phyloP scores from a whole-genome alignment of 2,113 vertebrate genomes.

The Anguilla rostrata region DNA sequence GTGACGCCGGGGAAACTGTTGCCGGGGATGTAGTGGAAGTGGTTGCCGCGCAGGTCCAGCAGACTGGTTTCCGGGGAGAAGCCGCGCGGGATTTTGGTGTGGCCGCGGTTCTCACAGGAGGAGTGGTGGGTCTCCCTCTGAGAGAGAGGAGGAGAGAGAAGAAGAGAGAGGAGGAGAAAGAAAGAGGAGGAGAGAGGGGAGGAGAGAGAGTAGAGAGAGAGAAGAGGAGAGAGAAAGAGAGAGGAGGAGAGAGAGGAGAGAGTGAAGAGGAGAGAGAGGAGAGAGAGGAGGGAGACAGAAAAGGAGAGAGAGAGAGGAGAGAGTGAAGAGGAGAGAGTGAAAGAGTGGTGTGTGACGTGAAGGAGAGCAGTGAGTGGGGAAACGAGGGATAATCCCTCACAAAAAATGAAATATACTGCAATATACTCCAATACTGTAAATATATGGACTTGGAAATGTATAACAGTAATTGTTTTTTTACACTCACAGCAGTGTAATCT shows the following conservation, averaged over 20 bases:
- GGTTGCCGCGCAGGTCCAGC: constrained; percentile 80
- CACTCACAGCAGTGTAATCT: too few species aligned
- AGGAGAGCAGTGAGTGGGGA: not conserved
- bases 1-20: constrained; percentile 74
- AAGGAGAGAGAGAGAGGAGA: too few species aligned
- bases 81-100: constrained; percentile 76
- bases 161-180: not conserved
- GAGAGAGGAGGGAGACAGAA: too few species aligned
- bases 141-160: not conserved
- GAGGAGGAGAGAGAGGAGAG: too few species aligned
- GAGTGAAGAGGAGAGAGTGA: not conserved
- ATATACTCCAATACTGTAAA: too few species aligned
- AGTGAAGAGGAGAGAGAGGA: too few species aligned
- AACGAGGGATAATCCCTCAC: not conserved
- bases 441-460: too few species aligned
- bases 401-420: too few species aligned
- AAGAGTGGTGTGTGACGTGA: not conserved
- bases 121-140: constrained; percentile 71
- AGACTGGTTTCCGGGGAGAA: constrained; percentile 78
- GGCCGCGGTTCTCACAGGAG: constrained; percentile 74
- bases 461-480: too few species aligned
- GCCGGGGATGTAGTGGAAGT: constrained; percentile 70
- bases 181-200: not conserved
- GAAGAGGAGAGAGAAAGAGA: too few species aligned
- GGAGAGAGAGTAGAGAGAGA: not conserved